Conservation (phyloP, 1,140 invertebrate genomes). For the Penaeus indicus region DNA sequence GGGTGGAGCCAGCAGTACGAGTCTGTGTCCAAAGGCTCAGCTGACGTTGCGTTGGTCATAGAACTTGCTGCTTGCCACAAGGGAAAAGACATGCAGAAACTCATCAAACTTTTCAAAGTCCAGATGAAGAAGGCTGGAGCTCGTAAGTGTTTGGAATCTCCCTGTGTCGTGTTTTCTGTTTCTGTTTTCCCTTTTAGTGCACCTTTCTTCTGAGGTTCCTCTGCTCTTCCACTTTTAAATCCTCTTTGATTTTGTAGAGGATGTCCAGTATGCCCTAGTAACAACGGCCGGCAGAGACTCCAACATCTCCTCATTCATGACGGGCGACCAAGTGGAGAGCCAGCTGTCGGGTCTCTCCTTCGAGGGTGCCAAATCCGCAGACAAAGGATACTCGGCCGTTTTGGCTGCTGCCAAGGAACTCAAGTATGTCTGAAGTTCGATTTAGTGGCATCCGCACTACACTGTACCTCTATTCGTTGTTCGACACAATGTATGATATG, state of each 20-base stretch:
- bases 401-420: constrained; percentile 19
- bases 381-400: constrained; percentile 24
- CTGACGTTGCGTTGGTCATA: constrained; percentile 35
- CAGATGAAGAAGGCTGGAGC: constrained; percentile 23
- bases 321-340: constrained; percentile 9
- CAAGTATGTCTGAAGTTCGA: constrained; percentile 5
- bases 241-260: constrained; percentile 29
- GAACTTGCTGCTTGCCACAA: constrained; percentile 54
- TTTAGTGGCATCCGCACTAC: background rate
- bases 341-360: background rate
- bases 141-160: constrained; percentile 22
- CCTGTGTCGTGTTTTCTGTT: background rate
- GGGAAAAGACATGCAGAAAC: constrained; percentile 39
- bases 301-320: constrained; percentile 15
- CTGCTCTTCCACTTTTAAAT: background rate
- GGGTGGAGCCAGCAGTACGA: constrained; percentile 31
- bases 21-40: constrained; percentile 27
- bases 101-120: constrained; percentile 42
- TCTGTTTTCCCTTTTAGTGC: background rate
- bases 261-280: constrained; percentile 44
- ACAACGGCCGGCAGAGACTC: constrained; percentile 31
- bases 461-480: background rate
- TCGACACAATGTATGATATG: background rate
- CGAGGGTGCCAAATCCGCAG: constrained; percentile 27
- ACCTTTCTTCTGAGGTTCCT: background rate